These are phyloP conservation scores for Akabosia matsudoensis DNA, from an alignment of 1,140 invertebrate genomes.

Conservation along the genomic window DNA sequence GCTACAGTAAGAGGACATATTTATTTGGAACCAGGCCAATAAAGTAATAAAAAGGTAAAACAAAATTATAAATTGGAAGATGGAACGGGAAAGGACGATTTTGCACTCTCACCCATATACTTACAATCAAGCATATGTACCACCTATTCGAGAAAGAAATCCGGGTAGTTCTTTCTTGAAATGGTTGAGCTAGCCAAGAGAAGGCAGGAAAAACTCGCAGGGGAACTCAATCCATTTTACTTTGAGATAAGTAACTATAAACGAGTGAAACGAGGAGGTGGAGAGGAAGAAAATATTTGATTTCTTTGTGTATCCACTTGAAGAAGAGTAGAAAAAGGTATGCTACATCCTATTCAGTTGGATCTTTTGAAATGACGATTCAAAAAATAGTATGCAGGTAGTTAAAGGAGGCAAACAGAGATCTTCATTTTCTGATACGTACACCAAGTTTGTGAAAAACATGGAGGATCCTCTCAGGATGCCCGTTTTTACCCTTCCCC, in stretches of 20 bases:
- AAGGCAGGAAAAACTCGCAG: not conserved
- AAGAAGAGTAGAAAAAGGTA: not conserved
- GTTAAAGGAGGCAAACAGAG: not conserved
- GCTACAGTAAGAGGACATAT: not conserved
- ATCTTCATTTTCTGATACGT: not conserved
- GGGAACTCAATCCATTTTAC: conserved; percentile 10
- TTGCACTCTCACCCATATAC: no score
- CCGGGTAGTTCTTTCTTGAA: not conserved
- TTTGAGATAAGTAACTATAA: not conserved
- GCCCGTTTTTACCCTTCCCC: not conserved
- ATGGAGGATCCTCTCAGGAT: no score
- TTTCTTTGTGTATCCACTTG: not conserved
- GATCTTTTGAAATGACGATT: not conserved
- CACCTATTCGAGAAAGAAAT: not conserved
- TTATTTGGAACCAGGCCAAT: not conserved
- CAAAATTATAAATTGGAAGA: not conserved
- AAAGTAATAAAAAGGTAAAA: not conserved
- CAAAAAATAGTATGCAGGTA: not conserved
- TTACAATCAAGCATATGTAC: no score
- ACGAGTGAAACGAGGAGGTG: not conserved
- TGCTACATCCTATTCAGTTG: not conserved
- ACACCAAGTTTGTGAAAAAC: no score
- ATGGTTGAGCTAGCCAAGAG: not conserved
- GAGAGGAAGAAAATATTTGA: not conserved
- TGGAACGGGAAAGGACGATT: not conserved